Base-by-base conservation (phyloP, 2,797 vertebrate genomes). In the Lates japonicus region DNA sequence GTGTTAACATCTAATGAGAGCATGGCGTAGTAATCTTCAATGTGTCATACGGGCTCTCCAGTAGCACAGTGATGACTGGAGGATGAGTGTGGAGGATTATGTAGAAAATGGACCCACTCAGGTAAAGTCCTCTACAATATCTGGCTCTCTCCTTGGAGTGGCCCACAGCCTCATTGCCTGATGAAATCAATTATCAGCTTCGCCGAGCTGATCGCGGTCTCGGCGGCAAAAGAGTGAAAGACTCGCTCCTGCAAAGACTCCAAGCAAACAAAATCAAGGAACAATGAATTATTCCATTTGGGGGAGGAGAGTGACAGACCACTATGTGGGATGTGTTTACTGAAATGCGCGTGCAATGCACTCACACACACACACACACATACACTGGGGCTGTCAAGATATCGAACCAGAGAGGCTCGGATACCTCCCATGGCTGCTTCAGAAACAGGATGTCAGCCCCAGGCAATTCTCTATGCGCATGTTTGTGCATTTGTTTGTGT, bases 161-260 rank as follows among this genome's bases (percentile, higher is more conserved):
- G 83, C 29, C 76, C 73, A 4, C 49, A 44, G 72, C 80, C 62
- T 75, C 46, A 59, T 86, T 59, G 86, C 74, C 70, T 85, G 90
- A 94, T 94, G 87, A 93, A 94, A 95, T 95, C 94, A 94, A 93
- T 95, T 93, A 95, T 93, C 91, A 89, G 87, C 90, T 92, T 90
- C 84, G 86, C 86, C 85, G 69, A 83, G 91, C 74, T 62, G 77
- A 87, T 82, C 54, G 22, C 62, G 29, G 64, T 70, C 82, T 75
- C 52, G 19, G 19, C 37, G 9, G 70, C 31, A 2, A 57, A 35
- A 64, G 7, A 59, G 19, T 0, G 46, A 75, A 69, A 70, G 37
- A 39, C 66, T 52, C 1, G 4, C 5, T 2, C 20, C 74, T 44
- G 65, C 9, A 10, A 82, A 76, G 74, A 64, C 68, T 68, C 74